Evolutionary conservation across 2,888 invertebrate species (phyloP).

Genomic region (Pammene fasciana): DNA sequence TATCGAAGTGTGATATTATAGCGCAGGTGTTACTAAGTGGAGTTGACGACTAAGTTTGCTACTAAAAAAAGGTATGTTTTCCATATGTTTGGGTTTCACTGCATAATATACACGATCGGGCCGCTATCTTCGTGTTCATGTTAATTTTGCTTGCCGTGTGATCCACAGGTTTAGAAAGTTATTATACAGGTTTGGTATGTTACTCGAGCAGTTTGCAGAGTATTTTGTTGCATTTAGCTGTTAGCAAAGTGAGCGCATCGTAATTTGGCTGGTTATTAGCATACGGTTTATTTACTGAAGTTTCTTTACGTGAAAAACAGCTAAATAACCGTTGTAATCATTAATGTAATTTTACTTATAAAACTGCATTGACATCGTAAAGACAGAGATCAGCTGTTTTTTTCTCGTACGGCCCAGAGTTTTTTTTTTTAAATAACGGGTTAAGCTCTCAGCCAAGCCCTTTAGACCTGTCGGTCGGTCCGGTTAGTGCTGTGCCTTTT

Average conservation of each 20-base stretch:
- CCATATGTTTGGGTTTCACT: slow-evolving; percentile 62
- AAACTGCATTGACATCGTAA: no score
- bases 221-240: slow-evolving; percentile 20
- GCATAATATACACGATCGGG: slow-evolving; percentile 21
- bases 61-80: slow-evolving; percentile 71
- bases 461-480: slow-evolving; percentile 25
- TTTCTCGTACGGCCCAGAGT: neutral
- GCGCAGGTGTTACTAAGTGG: slow-evolving; percentile 76
- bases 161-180: slow-evolving; percentile 61
- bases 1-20: slow-evolving; percentile 82
- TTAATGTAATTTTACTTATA: no score
- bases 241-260: slow-evolving; percentile 29
- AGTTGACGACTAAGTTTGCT: slow-evolving; percentile 71
- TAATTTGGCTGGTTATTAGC: slow-evolving; percentile 48
- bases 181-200: slow-evolving; percentile 50
- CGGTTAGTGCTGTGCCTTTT: slow-evolving; percentile 48
- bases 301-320: slow-evolving; percentile 22
- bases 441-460: slow-evolving; percentile 43
- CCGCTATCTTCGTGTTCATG: slow-evolving; percentile 32
- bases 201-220: slow-evolving; percentile 27
- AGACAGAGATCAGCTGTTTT: slow-evolving; percentile 28
- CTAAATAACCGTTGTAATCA: neutral
- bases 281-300: slow-evolving; percentile 40
- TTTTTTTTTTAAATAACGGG: slow-evolving; percentile 37
- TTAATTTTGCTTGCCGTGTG: slow-evolving; percentile 41